Evolutionary conservation across 2,888 invertebrate genomes (phyloP).

Genomic region (Scaptomyza tumidula): DNA sequence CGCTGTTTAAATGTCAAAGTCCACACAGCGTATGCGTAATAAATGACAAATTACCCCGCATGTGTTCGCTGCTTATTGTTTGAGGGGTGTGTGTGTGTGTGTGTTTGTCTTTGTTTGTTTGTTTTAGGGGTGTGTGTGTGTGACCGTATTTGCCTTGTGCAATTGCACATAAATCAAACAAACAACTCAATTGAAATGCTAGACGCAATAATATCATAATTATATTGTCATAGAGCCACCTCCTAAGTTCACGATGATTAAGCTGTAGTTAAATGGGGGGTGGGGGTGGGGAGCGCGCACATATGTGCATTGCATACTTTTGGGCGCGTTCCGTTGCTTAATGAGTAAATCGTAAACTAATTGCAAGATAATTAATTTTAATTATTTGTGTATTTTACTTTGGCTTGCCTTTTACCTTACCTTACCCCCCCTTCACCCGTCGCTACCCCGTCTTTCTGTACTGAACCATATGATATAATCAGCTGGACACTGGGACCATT

Average conservation of each 20-base stretch:
- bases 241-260: constrained; percentile 12
- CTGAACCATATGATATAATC: constrained; percentile 63
- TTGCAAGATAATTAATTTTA: constrained; percentile 79
- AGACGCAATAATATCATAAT: constrained; percentile 72
- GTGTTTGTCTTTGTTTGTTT: constrained; percentile 2
- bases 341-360: constrained; percentile 80
- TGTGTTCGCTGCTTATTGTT: neutral
- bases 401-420: constrained; percentile 7
- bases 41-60: constrained; percentile 65
- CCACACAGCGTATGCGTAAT: constrained; percentile 69
- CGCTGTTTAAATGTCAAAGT: constrained; percentile 66
- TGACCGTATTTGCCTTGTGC: constrained; percentile 60
- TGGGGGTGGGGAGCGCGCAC: neutral
- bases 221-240: constrained; percentile 46
- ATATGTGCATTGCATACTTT: constrained; percentile 44
- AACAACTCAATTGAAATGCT: constrained; percentile 75
- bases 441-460: neutral
- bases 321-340: constrained; percentile 53
- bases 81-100: constrained; percentile 4
- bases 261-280: neutral
- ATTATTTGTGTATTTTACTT: constrained; percentile 78
- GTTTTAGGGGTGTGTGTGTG: constrained; percentile 2
- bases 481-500: constrained; percentile 71
- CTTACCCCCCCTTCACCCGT: neutral
- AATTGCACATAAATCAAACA: constrained; percentile 76